Conservation (phyloP, 1,140 invertebrate genomes). For the Nixonia krombeini region DNA sequence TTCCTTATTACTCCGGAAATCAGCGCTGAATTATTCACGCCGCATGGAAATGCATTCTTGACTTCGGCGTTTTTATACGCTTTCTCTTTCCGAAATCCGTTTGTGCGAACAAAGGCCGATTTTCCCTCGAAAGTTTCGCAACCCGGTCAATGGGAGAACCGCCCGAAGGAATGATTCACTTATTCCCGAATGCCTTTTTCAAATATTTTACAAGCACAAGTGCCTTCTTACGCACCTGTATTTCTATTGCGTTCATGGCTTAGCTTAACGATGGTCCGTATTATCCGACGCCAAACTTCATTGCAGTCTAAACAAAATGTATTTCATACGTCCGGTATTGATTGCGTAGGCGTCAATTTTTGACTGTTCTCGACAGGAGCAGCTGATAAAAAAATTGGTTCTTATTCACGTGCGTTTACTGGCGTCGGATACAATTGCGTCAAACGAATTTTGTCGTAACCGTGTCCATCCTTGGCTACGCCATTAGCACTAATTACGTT, state of each 20-base stretch:
- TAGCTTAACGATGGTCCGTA: no score
- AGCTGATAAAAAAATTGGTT: no score
- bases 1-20: conserved; percentile 37
- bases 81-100: conserved; percentile 19
- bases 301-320: not conserved
- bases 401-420: no score
- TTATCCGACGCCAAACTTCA: not conserved
- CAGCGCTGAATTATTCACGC: conserved; percentile 41
- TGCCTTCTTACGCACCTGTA: conserved; percentile 12
- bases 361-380: no score
- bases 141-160: conserved; percentile 4
- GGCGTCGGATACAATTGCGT: no score
- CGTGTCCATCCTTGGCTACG: not conserved
- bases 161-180: not conserved
- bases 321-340: no score
- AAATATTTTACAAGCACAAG: not conserved
- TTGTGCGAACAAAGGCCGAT: not conserved
- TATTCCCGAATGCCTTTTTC: not conserved
- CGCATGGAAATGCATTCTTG: conserved; percentile 30
- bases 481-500: conserved; percentile 3
- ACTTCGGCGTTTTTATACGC: conserved; percentile 24
- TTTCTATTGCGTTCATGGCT: conserved; percentile 20
- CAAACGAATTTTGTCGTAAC: no score
- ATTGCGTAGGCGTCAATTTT: no score
- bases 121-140: conserved; percentile 19